These are phyloP conservation scores for Coenonympha arcania DNA, from an alignment of 2,888 invertebrate genomes.

Conservation along the genomic window DNA sequence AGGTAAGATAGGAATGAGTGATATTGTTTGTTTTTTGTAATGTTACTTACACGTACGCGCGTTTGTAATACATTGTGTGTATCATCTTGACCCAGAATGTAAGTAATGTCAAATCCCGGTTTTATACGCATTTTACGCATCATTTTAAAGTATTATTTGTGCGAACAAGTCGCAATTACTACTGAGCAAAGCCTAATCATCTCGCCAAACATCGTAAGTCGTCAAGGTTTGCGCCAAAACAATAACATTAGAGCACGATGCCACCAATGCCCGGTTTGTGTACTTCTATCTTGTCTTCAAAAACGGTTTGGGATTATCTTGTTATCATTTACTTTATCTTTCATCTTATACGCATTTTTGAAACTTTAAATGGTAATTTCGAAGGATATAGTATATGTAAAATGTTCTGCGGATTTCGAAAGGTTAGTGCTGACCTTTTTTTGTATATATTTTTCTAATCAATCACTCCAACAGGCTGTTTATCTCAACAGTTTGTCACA, in stretches of 20 bases:
- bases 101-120: constrained; percentile 68
- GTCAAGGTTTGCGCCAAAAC: constrained; percentile 27
- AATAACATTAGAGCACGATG: constrained; percentile 37
- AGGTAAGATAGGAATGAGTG: constrained; percentile 51
- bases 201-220: constrained; percentile 1
- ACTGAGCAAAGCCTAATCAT: neutral
- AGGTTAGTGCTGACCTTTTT: constrained; percentile 46
- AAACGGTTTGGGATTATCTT: constrained; percentile 54
- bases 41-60: constrained; percentile 30
- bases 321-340: constrained; percentile 62
- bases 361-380: constrained; percentile 36
- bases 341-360: constrained; percentile 44
- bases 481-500: neutral
- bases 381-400: constrained; percentile 32
- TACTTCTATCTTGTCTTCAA: constrained; percentile 30
- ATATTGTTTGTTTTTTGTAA: constrained; percentile 25
- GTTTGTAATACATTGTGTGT: constrained; percentile 42
- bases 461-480: neutral
- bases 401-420: constrained; percentile 63
- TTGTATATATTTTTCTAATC: constrained; percentile 14
- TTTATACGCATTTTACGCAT: constrained; percentile 52
- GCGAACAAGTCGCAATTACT: constrained; percentile 4
- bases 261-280: constrained; percentile 32
- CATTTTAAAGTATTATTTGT: constrained; percentile 13
- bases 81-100: constrained; percentile 62